Evolutionary conservation across 2,888 invertebrate genomes (phyloP), one percentile per base, ranked within the genome.

Genomic region (Palloptera scutellata): DNA sequence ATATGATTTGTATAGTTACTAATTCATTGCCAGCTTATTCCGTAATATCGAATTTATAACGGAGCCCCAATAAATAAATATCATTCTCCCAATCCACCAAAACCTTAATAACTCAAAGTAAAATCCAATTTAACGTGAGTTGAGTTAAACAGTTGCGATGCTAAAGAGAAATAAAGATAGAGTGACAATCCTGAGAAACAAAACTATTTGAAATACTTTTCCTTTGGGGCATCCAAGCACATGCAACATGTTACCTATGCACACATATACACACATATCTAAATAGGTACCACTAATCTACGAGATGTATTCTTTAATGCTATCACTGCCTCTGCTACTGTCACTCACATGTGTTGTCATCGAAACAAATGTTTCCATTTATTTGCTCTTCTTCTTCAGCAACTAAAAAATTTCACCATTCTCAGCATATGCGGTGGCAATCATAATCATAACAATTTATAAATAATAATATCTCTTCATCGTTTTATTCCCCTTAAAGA

Each of bases 101-200:
- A 30, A 6, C 30, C 30, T 30, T 30, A 30, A 30, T 30, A 30
- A 30, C 30, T 30, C 30, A 30, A 30, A 30, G 30, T 30, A 30
- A 30, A 30, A 30, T 30, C 30, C 30, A 30, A 30, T 30, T 30
- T 30, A 30, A 2, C 30, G 2, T 6, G 6, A 30, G 3, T 30
- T n/a, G n/a, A n/a, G n/a, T n/a, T n/a, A n/a, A n/a, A n/a, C 30
- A 30, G 6, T 4, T 30, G 30, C 30, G 6, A 30, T 6, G 30
- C 30, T 30, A 30, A 30, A 30, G 2, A 30, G 51, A 15, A 67
- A 30, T 54, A 63, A 66, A 70, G 70, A 78, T 78, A 81, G 77
- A n/a, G 74, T 82, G 81, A 81, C 81, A 81, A 66, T 78, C 81
- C 81, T 82, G 82, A 76, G 82, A 82, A 82, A 75, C 82, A 82